phyloP scores from a whole-genome alignment of 2,797 vertebrate species.

The Darevskia nairensis region DNA sequence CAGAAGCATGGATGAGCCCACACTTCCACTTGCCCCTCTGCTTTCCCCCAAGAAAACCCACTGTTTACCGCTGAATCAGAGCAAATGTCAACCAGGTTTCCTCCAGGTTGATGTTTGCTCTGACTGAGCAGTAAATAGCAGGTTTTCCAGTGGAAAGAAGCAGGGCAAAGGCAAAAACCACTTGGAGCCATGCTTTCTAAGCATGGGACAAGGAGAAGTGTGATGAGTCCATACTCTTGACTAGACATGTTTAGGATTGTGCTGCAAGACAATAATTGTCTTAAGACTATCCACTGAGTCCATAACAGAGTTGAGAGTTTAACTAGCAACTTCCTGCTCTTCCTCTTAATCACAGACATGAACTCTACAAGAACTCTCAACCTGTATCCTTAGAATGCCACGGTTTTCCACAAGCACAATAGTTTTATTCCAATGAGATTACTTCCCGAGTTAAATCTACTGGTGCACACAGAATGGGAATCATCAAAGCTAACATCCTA shows the following conservation, averaged over 20 bases:
- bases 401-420: not conserved
- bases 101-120: no score
- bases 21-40: no score
- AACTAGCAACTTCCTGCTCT: not conserved
- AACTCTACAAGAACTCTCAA: not conserved
- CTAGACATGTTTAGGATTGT: not conserved
- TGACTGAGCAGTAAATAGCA: no score
- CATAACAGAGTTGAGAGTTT: not conserved
- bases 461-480: not conserved
- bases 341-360: not conserved
- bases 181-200: no score
- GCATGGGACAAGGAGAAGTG: no score
- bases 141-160: no score
- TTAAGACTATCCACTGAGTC: not conserved
- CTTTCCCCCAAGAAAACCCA: no score
- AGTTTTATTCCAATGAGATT: not conserved
- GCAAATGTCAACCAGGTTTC: no score
- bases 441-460: not conserved
- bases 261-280: not conserved
- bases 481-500: not conserved
- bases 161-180: no score
- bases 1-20: no score
- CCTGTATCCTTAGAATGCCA: not conserved
- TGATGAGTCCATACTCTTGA: not conserved
- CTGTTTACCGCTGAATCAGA: no score